Conservation (phyloP, 2,888 invertebrate species). For the Trilocha varians region DNA sequence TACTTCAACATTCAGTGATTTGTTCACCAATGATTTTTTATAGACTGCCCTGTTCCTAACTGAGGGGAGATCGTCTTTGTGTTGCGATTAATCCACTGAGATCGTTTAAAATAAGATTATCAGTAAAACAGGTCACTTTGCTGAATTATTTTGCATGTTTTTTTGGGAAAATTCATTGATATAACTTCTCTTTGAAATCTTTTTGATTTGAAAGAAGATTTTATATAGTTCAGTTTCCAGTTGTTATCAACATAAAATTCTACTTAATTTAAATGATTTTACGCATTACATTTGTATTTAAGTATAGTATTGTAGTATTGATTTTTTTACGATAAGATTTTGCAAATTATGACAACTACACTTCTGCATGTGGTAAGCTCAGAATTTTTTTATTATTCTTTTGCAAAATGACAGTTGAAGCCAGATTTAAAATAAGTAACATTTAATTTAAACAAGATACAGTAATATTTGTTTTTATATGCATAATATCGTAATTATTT, state of each 20-base stretch:
- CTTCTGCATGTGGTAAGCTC: conserved; percentile 17
- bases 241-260: conserved; percentile 65
- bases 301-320: conserved; percentile 61
- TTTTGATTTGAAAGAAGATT: no score
- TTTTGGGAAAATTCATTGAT: no score
- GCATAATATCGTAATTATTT: conserved; percentile 60
- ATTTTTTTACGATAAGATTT: conserved; percentile 50
- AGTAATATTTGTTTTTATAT: conserved; percentile 40
- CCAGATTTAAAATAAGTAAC: neutral
- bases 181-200: conserved; percentile 10
- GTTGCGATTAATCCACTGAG: conserved; percentile 60
- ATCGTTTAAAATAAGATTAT: conserved; percentile 15
- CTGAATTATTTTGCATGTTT: conserved; percentile 22
- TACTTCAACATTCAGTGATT: conserved; percentile 65
- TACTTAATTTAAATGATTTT: conserved; percentile 65
- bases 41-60: conserved; percentile 64
- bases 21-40: conserved; percentile 67
- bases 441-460: neutral
- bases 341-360: conserved; percentile 67
- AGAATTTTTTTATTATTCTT: conserved; percentile 19
- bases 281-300: conserved; percentile 69
- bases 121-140: conserved; percentile 31
- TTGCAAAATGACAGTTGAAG: neutral
- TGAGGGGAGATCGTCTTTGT: conserved; percentile 35
- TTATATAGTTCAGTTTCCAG: conserved; percentile 32